Evolutionary conservation across 2,797 vertebrate genomes (phyloP).

Genomic region (Thunnus albacares): DNA sequence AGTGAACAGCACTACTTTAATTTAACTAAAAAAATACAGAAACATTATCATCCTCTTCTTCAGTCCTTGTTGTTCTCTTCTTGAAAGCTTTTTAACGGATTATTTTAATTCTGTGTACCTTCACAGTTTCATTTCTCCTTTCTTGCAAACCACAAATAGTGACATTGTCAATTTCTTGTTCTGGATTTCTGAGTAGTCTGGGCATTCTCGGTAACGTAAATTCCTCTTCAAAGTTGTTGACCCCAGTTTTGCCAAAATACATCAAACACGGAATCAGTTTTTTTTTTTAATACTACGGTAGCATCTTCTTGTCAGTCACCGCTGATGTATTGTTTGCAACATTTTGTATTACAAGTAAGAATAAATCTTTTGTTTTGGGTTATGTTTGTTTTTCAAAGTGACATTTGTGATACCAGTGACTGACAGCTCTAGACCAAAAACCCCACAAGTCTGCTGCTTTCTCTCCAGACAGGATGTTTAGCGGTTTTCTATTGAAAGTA

Average conservation of each 20-base stretch:
- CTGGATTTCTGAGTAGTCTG: conserved; percentile 39
- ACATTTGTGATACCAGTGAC: conserved; percentile 68
- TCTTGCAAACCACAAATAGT: conserved; percentile 73
- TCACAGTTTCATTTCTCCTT: conserved; percentile 84
- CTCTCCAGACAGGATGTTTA: conserved; percentile 84
- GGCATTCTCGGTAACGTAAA: conserved; percentile 28
- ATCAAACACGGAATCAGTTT: neutral
- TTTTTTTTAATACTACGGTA: too few species aligned
- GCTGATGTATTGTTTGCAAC: neutral
- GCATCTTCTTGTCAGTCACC: neutral
- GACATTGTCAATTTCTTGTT: conserved; percentile 71
- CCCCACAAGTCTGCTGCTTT: conserved; percentile 80
- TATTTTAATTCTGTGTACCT: conserved; percentile 63
- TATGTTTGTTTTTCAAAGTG: conserved; percentile 60
- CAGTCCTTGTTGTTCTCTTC: conserved; percentile 17
- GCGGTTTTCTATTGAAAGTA: conserved; percentile 85
- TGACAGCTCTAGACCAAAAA: conserved; percentile 81
- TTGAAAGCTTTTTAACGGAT: conserved; percentile 44
- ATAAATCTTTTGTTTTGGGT: neutral
- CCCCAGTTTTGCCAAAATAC: conserved; percentile 13
- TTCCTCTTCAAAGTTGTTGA: neutral
- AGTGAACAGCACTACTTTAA: too few species aligned
- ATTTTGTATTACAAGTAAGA: neutral
- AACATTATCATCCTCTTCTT: conserved; percentile 16
- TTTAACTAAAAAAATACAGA: conserved; percentile 20